Evolutionary conservation across 2,113 vertebrate genomes (phyloP).

Genomic region (Zosterops hypoxanthus): DNA sequence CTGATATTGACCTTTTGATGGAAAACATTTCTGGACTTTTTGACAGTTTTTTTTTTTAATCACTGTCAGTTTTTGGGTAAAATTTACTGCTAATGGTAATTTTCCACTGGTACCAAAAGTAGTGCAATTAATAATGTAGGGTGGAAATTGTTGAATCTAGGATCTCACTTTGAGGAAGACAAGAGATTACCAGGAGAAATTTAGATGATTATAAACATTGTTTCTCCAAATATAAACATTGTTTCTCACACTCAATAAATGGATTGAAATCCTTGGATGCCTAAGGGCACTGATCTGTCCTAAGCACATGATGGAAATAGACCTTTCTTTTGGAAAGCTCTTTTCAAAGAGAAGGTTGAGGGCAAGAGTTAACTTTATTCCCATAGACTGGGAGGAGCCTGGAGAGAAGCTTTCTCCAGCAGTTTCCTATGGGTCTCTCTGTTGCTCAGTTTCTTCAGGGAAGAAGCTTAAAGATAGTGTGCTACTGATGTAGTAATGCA

Average conservation of each 20-base stretch:
- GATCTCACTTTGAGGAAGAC: background rate
- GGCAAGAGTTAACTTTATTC: background rate
- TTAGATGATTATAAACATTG: background rate
- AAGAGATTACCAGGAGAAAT: background rate
- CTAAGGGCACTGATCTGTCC: background rate
- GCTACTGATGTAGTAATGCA: background rate
- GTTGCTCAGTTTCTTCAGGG: background rate
- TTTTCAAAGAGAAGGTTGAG: background rate
- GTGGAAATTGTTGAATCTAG: background rate
- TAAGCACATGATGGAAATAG: background rate
- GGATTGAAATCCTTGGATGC: background rate
- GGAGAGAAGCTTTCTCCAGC: background rate
- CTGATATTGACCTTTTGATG: background rate
- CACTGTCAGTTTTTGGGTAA: background rate
- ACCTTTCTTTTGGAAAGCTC: background rate
- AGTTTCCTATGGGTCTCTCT: background rate
- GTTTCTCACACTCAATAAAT: background rate
- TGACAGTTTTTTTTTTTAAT: background rate
- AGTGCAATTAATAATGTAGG: background rate
- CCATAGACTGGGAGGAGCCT: fast-evolving
- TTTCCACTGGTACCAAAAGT: background rate
- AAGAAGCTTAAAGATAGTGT: background rate
- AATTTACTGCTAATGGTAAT: background rate
- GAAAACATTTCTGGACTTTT: background rate
- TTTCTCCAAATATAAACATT: background rate